Evolutionary conservation across 2,797 vertebrate genomes (phyloP), one percentile per base, ranked within the genome.

Genomic region (Microchirus variegatus): DNA sequence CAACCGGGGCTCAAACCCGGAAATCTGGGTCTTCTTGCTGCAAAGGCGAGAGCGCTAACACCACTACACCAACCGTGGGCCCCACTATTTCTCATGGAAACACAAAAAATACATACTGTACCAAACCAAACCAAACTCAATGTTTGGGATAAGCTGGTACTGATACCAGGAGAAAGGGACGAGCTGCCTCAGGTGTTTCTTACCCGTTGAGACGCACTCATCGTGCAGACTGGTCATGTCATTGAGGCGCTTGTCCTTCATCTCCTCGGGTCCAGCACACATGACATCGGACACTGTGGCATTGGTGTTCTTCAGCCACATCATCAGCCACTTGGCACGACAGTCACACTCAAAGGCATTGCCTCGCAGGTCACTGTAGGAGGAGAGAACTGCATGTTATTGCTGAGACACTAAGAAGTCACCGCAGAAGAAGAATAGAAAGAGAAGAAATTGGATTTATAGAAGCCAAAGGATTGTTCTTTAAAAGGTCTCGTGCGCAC

Each of bases 271-370:
- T 18, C 95, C 95, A 3, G 91, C 89, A 80, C 97, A 99, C 63
- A 96, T 75, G 69, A 95, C 96, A 81, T 98, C 96, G 1, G 96
- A 97, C 79, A 98, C 97, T 9, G 96, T 97, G 82, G 97, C 96
- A 63, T 99, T 99, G 73, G 97, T 99, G 94, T 90, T 96, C 90
- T 97, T 98, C 88, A 99, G 82, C 98, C 97, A 99, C 72, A 83
- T 90, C 92, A 97, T 97, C 86, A 99, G 84, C 98, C 98, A 99
- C 87, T 99, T 99, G 71, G 95, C 94, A 76, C 96, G 95, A 89
- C 98, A 99, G 91, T 99, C 96, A 70, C 98, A 99, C 82, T 99
- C 95, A 81, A 99, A 96, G 69, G 93, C 94, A 88, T 99, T 99
- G 64, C 97, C 98, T 83, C 97, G 94, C 90, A 99, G 92, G 83